Evolutionary conservation across 1,140 invertebrate genomes (phyloP).

Genomic region (Aricia agestis): DNA sequence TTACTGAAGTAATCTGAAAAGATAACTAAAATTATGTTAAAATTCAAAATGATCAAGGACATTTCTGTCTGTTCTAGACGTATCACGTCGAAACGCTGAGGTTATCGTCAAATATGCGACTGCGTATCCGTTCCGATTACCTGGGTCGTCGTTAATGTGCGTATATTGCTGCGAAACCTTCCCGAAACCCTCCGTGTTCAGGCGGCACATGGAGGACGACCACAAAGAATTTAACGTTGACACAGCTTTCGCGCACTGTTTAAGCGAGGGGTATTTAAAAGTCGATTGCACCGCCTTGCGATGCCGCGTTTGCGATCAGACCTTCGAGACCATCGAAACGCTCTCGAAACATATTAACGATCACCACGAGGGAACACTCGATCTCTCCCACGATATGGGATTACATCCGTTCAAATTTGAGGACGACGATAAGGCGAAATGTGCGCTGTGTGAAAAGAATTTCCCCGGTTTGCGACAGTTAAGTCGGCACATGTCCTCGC

Average conservation of each 20-base stretch:
- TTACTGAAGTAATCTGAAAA: too few relatives aligned
- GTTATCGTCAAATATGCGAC: constrained; percentile 8
- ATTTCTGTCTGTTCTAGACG: constrained; percentile 62
- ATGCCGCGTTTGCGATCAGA: constrained; percentile 36
- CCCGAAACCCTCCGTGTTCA: constrained; percentile 34
- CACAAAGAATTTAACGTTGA: constrained; percentile 38
- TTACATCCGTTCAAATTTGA: constrained; percentile 42
- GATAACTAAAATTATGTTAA: constrained; percentile 19
- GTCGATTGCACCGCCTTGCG: constrained; percentile 44
- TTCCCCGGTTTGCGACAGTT: constrained; percentile 42
- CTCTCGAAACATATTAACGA: constrained; percentile 42
- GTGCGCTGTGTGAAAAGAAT: constrained; percentile 42
- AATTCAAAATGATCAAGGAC: constrained; percentile 32
- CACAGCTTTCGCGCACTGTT: constrained; percentile 39
- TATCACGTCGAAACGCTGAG: constrained; percentile 23
- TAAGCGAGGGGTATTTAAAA: constrained; percentile 42
- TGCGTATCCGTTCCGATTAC: constrained; percentile 38
- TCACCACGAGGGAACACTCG: constrained; percentile 32
- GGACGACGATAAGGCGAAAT: constrained; percentile 35
- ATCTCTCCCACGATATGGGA: constrained; percentile 36
- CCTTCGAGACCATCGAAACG: constrained; percentile 30
- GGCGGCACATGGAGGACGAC: constrained; percentile 40
- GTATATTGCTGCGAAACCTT: constrained; percentile 48
- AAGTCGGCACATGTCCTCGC: constrained; percentile 42
- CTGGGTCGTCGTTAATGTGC: constrained; percentile 42